A percentile compares a stretch with the other conserved stretches of the same genome.
phyloP scores from a whole-genome alignment of 2,797 vertebrate genomes.

The Ptychobarbus kaznakovi region DNA sequence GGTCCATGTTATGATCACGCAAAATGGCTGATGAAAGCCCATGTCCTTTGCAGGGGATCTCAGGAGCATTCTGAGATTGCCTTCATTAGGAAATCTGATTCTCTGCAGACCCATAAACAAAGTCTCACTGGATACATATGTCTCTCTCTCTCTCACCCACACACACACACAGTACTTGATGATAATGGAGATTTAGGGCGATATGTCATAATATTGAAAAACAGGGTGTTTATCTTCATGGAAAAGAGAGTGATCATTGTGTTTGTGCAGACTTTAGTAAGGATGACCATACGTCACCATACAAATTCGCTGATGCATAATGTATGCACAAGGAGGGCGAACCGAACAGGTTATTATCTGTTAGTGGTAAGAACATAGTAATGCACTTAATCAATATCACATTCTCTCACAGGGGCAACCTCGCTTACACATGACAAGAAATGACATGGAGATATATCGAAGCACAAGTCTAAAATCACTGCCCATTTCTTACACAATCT shows the following conservation, averaged over 20 bases:
- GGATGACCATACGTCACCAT: constrained; percentile 23
- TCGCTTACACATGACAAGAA: constrained; percentile 38
- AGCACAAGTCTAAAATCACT: constrained; percentile 38
- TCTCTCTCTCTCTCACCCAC: not conserved
- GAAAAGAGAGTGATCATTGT: constrained; percentile 37
- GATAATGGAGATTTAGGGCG: constrained; percentile 36
- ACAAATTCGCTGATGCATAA: constrained; percentile 35
- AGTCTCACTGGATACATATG: not conserved
- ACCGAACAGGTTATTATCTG: constrained; percentile 47
- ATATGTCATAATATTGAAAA: constrained; percentile 49
- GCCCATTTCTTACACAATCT: constrained; percentile 45
- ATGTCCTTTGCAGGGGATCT: constrained; percentile 44
- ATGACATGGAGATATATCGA: constrained; percentile 47
- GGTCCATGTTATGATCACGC: constrained; percentile 44
- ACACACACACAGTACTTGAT: constrained; percentile 3
- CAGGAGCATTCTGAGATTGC: constrained; percentile 56
- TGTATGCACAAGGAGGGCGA: constrained; percentile 21
- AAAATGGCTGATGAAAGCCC: constrained; percentile 47
- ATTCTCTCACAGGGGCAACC: constrained; percentile 25
- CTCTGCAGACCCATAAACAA: constrained; percentile 22
- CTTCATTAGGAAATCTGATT: constrained; percentile 58
- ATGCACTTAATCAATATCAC: constrained; percentile 43
- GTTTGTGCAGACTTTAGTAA: constrained; percentile 5
- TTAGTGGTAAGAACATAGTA: constrained; percentile 31
- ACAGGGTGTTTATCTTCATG: constrained; percentile 43